These are phyloP conservation scores for Mirza zaza DNA, from an alignment of 2,113 vertebrate species.

Conservation along the genomic window DNA sequence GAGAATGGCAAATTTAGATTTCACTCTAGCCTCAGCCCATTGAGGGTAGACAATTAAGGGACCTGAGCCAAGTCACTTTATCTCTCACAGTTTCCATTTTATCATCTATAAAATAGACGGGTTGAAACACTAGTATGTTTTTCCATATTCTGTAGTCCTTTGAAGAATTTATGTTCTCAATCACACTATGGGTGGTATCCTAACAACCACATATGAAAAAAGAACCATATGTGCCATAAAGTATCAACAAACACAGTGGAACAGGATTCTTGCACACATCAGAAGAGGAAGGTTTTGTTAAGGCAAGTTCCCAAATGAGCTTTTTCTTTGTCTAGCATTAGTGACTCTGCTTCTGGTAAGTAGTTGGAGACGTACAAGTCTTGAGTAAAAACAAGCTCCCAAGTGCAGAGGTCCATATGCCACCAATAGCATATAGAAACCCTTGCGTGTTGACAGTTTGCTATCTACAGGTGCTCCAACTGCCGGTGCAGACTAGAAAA, in stretches of 20 bases:
- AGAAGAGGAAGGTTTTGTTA: neutral
- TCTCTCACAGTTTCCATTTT: neutral
- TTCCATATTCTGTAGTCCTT: neutral
- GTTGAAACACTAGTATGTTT: neutral
- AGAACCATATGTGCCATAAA: neutral
- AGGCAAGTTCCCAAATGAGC: neutral
- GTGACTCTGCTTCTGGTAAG: neutral
- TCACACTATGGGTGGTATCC: neutral
- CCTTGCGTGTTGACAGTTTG: neutral
- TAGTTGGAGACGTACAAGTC: neutral
- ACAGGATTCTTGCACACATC: neutral
- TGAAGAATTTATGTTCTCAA: neutral
- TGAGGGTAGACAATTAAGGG: neutral
- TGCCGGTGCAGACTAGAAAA: neutral
- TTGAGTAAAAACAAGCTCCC: neutral
- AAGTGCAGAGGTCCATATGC: neutral
- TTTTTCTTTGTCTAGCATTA: neutral
- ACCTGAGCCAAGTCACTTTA: neutral
- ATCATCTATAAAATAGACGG: neutral
- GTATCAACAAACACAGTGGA: neutral
- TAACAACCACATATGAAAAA: neutral
- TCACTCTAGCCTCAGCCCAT: neutral
- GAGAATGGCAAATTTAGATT: neutral
- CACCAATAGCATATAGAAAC: neutral
- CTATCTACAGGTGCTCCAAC: neutral